Conservation (phyloP, 2,797 vertebrate genomes). For the Pangasius krempfi region DNA sequence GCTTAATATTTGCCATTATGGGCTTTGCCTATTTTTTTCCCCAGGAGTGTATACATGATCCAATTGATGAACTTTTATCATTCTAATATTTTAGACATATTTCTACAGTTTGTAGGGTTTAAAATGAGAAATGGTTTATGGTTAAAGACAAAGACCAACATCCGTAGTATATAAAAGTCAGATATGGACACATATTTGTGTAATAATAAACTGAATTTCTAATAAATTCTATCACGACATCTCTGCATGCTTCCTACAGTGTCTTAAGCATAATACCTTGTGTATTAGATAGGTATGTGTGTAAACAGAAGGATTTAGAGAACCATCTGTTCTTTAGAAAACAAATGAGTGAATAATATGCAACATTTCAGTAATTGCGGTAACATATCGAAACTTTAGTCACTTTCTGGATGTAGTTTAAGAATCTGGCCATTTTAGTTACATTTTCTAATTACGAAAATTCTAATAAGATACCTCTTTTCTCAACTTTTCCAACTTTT, state of each 20-base stretch:
- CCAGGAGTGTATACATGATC: background rate
- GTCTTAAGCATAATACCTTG: background rate
- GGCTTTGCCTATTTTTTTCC: no score
- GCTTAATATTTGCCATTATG: no score
- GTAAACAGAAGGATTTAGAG: background rate
- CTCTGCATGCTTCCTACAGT: background rate
- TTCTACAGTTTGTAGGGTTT: background rate
- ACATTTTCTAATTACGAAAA: background rate
- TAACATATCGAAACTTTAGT: background rate
- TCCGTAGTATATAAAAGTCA: background rate
- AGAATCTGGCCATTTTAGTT: background rate
- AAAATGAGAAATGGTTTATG: background rate
- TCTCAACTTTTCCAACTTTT: background rate
- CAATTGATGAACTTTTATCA: background rate
- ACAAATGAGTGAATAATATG: background rate
- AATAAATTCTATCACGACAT: background rate
- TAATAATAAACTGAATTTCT: background rate
- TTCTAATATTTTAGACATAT: background rate
- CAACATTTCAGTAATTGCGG: background rate
- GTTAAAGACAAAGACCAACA: background rate
- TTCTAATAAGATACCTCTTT: background rate
- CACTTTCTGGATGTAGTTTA: no score
- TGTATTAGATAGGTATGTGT: background rate
- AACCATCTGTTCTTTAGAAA: background rate
- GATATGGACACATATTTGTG: background rate